Conservation (phyloP, 2,797 vertebrate genomes). For the Melopsittacus undulatus region DNA sequence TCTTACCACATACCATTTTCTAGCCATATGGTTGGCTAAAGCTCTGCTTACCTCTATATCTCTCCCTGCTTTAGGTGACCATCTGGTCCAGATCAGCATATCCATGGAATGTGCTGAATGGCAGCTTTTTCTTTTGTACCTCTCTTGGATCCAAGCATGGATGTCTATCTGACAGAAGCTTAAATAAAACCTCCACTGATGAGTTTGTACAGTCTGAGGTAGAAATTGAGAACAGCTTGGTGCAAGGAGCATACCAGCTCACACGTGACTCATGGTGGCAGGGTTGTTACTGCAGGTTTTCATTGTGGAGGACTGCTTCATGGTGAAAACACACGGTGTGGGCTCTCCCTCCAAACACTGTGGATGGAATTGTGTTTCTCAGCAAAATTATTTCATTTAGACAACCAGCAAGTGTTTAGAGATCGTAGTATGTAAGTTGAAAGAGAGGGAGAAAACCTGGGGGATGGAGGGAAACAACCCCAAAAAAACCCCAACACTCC, state of each 20-base stretch:
- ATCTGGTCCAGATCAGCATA: neutral
- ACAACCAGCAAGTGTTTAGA: neutral
- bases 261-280: rapidly evolving
- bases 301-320: neutral
- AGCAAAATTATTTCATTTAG: neutral
- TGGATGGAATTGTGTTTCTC: neutral
- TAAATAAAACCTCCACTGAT: neutral
- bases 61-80: neutral
- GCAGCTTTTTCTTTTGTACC: neutral
- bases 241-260: neutral
- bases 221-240: neutral
- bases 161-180: neutral
- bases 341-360: neutral
- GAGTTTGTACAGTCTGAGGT: neutral
- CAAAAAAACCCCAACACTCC: neutral
- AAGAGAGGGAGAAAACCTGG: neutral
- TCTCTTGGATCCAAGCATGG: neutral
- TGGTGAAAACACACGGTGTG: neutral
- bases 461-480: neutral
- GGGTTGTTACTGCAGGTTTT: neutral
- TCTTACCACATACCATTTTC: neutral
- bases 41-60: neutral
- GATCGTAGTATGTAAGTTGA: neutral
- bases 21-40: neutral
- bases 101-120: neutral